Evolutionary conservation across 2,888 invertebrate species (phyloP), one percentile per base, ranked within the genome.

Genomic region (Rhagium mordax): DNA sequence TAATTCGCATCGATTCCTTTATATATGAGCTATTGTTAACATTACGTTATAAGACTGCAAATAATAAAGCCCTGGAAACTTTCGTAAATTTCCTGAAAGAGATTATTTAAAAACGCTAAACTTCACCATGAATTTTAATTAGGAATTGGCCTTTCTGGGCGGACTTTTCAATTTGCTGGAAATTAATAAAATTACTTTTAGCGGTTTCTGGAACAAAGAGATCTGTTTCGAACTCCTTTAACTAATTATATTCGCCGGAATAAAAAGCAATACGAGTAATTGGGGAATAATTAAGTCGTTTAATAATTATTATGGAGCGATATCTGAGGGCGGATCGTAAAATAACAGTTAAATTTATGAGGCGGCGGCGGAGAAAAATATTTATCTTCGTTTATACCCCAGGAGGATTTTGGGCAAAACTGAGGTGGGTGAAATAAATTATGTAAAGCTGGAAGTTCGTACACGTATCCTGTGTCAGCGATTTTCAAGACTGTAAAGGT

Each of bases 161-260:
- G 51, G 55, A 70, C 47, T 65, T 74, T 74, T 70, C 66, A 71
- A 76, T 76, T 76, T 67, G 62, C 55, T 62, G 24, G 70, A 70
- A 72, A 71, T 74, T 76, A 74, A 72, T 70, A 70, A 72, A 76
- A 76, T 74, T 68, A 72, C 72, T 74, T 72, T 69, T 68, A 59
- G 76, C 74, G 72, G 74, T 74, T 72, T 53, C 68, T 57, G 62
- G 70, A 74, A 74, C 76, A 72, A 72, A 70, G 69, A 60, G 60
- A 64, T 51, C 49, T 18, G 64, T 24, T 48, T 24, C 21, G 33
- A 61, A 48, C 49, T 20, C 13, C 48, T 51, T 27, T 48, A 15
- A 51, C 27, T 64, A 64, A 64, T 49, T 64, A 64, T 51, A 51
- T 64, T 13, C 10, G 8, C 15, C 5, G 51, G 64, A 49, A 64